Conservation (phyloP, 2,797 vertebrate genomes). For the Cygnus olor region DNA sequence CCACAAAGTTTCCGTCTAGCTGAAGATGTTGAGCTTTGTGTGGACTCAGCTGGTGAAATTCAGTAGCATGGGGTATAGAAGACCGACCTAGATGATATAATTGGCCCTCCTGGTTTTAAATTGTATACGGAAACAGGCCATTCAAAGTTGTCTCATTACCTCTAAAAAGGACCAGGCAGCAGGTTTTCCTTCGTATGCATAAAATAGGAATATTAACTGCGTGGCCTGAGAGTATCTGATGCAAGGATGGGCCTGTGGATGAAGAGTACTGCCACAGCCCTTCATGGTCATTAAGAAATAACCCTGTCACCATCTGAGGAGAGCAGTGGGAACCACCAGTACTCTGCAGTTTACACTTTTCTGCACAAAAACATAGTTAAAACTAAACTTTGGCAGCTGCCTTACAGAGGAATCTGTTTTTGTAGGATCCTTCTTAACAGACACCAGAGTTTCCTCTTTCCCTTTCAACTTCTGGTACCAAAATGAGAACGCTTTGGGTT, state of each 20-base stretch:
- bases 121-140: not conserved
- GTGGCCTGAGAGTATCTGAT: not conserved
- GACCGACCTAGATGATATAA: not conserved
- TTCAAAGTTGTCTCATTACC: fast-evolving
- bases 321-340: not conserved
- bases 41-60: not conserved
- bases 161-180: not conserved
- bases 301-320: not conserved
- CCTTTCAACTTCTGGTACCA: not conserved
- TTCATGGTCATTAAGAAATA: not conserved
- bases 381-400: not conserved
- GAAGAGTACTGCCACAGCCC: not conserved
- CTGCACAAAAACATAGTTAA: not conserved
- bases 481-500: conserved; percentile 8
- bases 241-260: not conserved
- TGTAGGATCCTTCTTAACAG: not conserved
- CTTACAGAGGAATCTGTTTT: not conserved
- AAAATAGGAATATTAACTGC: not conserved
- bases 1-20: not conserved
- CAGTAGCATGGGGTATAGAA: not conserved
- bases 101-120: not conserved
- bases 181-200: not conserved
- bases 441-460: conserved; percentile 35
- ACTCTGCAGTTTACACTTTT: not conserved
- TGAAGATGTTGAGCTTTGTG: not conserved